Percentiles rank a stretch among this genome's conserved stretches.
phyloP scores from a whole-genome alignment of 2,888 invertebrate genomes.

The Melanotus villosus region DNA sequence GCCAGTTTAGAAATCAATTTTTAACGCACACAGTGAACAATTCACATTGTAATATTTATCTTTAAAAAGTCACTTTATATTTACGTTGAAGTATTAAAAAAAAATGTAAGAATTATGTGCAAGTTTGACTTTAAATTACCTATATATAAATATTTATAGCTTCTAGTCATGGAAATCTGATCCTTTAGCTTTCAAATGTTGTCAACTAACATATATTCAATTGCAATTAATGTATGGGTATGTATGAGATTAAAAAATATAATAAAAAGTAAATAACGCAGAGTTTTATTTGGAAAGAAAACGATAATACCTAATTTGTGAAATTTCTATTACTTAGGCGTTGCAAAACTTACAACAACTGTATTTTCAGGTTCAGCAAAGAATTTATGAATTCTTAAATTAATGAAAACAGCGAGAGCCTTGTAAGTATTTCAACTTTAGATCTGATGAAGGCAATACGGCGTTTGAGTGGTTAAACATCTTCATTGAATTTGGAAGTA shows the following conservation, averaged over 20 bases:
- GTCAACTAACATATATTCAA: slow-evolving; percentile 67
- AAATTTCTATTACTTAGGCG: too few relatives aligned
- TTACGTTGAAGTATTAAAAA: slow-evolving; percentile 59
- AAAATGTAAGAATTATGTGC: slow-evolving; percentile 62
- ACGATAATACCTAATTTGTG: too few relatives aligned
- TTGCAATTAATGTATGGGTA: slow-evolving; percentile 70
- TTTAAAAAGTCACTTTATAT: slow-evolving; percentile 60
- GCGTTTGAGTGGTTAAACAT: too few relatives aligned
- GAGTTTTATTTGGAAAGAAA: too few relatives aligned
- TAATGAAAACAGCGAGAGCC: too few relatives aligned
- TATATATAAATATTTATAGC: slow-evolving; percentile 60
- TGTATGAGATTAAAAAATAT: slow-evolving; percentile 69
- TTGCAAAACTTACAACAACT: too few relatives aligned
- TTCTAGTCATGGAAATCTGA: slow-evolving; percentile 60
- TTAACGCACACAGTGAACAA: slow-evolving; percentile 56
- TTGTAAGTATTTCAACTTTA: too few relatives aligned
- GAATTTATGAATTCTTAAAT: too few relatives aligned
- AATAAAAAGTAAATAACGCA: slow-evolving; percentile 17
- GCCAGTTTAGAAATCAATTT: slow-evolving; percentile 8
- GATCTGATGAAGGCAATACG: too few relatives aligned
- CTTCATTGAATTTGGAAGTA: too few relatives aligned
- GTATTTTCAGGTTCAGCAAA: too few relatives aligned
- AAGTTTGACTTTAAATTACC: slow-evolving; percentile 64
- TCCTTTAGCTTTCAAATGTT: slow-evolving; percentile 68
- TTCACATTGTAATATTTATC: slow-evolving; percentile 50